These are phyloP conservation scores for Tokudaia tokunoshimensis DNA, from an alignment of 2,797 vertebrate species.

Conservation along the genomic window DNA sequence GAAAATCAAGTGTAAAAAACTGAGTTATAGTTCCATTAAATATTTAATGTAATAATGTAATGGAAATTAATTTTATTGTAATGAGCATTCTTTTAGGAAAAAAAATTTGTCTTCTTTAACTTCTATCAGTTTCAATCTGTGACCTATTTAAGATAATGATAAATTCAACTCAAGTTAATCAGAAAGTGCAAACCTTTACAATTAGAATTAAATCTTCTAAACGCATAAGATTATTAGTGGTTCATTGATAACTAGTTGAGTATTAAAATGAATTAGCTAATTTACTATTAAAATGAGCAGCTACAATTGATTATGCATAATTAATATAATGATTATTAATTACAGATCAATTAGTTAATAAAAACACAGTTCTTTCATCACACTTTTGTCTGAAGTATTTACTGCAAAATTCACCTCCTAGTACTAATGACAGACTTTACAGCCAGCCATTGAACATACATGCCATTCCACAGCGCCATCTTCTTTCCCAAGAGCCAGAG, in stretches of 20 bases:
- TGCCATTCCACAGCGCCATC: slow-evolving; percentile 92
- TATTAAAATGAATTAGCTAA: neutral
- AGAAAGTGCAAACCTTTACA: slow-evolving; percentile 1
- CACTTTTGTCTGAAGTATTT: slow-evolving; percentile 41
- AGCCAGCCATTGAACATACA: slow-evolving; percentile 58
- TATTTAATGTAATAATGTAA: neutral
- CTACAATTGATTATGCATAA: slow-evolving; percentile 35
- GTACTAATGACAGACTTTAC: neutral
- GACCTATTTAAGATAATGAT: neutral
- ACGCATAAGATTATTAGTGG: neutral
- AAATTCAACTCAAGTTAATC: slow-evolving; percentile 33
- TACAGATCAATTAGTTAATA: neutral
- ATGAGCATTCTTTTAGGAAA: neutral
- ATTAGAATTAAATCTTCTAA: slow-evolving; percentile 55
- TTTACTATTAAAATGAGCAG: neutral
- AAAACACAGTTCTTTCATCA: neutral
- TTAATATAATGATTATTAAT: neutral
- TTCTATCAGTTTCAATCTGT: neutral
- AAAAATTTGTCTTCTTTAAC: slow-evolving; percentile 33
- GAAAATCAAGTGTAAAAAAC: slow-evolving; percentile 20
- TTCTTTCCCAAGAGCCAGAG: slow-evolving; percentile 91
- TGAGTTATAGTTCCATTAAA: neutral
- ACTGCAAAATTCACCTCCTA: slow-evolving; percentile 43
- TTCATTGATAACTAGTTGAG: neutral
- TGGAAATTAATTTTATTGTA: slow-evolving; percentile 16